Base-by-base conservation (phyloP, 1,140 invertebrate genomes). In the Drosophila eugracilis region DNA sequence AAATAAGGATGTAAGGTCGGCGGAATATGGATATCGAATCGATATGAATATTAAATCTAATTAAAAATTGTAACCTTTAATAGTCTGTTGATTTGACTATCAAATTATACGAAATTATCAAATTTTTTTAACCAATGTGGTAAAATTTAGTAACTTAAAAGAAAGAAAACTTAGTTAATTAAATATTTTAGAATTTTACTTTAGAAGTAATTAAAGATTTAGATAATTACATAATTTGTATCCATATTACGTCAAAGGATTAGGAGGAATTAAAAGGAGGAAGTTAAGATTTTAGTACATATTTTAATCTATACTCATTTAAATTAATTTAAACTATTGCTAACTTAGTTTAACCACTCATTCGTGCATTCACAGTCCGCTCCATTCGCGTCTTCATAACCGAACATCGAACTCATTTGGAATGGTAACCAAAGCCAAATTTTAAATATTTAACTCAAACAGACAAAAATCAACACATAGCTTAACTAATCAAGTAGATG, bases 381-480 rank as follows among this genome's bases (percentile, higher is more conserved):
- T 54, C 19, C 30, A 54, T 32, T 48, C 24, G 49, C 57, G 30
- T 50, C 58, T 49, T 14, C 15, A 42, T 22, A 52, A 47, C 17
- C 49, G 34, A 37, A 71, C 65, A 71, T 71, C 54, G 62, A 66
- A 66, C 19, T 48, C 24, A 57, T 70, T 70, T 47, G 15, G 36
- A 73, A 73, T 70, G 63, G 52, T 71, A 71, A 58, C 44, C 21
- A 36, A 36, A 48, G 66, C 65, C 53, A 71, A 71, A 66, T 70
- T 81, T 74, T 44, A 75, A 72, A 55, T 28, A 36, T 58, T 10
- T 59, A 69, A 73, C 54, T 59, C 50, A 17, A 54, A 42, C 15
- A 41, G 34, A 19, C 37, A 21, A 41, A 37, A 58, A 44, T 45
- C 41, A 52, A 50, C 28, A 47, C 24, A 26, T 72, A 71, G 24